Evolutionary conservation across 2,113 vertebrate genomes (phyloP).

Genomic region (Brienomyrus longianalis): DNA sequence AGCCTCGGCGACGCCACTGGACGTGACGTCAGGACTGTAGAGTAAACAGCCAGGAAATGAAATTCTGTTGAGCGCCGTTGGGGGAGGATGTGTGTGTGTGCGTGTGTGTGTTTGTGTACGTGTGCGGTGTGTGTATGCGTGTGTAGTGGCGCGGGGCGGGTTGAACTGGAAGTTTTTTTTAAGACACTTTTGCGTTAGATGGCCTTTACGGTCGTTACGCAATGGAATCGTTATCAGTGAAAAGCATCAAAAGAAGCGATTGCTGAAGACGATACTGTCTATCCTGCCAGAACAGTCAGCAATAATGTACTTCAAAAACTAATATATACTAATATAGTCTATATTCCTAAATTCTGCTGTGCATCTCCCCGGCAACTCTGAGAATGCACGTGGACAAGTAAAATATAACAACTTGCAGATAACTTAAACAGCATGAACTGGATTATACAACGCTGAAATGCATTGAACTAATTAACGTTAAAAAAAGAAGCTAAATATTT

Average conservation of each 20-base stretch:
- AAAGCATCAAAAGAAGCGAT: neutral
- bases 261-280: neutral
- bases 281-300: neutral
- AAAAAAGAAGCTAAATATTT: slow-evolving; percentile 6
- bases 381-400: neutral
- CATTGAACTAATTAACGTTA: neutral
- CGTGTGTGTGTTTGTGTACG: neutral
- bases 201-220: neutral
- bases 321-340: neutral
- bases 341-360: neutral
- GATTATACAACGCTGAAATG: neutral
- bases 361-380: neutral
- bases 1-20: slow-evolving; percentile 63
- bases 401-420: neutral
- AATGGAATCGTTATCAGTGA: slow-evolving; percentile 7
- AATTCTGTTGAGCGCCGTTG: slow-evolving; percentile 1
- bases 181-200: neutral
- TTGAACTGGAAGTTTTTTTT: neutral
- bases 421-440: neutral
- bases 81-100: neutral
- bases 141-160: neutral
- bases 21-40: slow-evolving; percentile 67
- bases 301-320: neutral
- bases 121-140: neutral
- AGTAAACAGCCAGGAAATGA: slow-evolving; percentile 59